Percentiles rank a stretch among this genome's conserved stretches.
phyloP scores from a whole-genome alignment of 35 echinoderm and acorn worm genomes.

The Ophioderma brevispina region DNA sequence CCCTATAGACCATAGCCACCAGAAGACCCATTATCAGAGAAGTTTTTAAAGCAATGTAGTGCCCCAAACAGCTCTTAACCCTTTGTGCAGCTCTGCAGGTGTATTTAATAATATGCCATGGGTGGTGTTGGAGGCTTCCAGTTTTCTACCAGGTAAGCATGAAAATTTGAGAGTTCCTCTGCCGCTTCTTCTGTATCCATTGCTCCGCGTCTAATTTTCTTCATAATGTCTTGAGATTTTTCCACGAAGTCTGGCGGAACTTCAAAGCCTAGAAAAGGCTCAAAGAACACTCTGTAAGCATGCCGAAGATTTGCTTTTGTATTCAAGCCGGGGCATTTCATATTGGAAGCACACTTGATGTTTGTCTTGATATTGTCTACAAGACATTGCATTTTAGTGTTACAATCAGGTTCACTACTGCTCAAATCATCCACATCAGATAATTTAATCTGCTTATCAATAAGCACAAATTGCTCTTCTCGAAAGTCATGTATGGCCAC shows the following conservation, averaged over 20 bases:
- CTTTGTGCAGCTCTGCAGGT: too few species aligned
- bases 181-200: constrained; percentile 62
- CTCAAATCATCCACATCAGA: constrained; percentile 86
- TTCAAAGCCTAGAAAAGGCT: constrained; percentile 52
- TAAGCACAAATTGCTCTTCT: constrained; percentile 88
- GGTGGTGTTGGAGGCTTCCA: background rate
- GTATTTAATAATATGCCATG: too few species aligned
- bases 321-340: constrained; percentile 76
- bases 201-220: constrained; percentile 13
- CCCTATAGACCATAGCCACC: too few species aligned
- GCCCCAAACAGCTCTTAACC: too few species aligned
- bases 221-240: constrained; percentile 29
- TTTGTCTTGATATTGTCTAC: constrained; percentile 12
- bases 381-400: constrained; percentile 71
- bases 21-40: too few species aligned
- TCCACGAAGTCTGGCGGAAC: constrained; percentile 36
- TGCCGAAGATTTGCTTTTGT: constrained; percentile 56
- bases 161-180: constrained; percentile 14
- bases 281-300: constrained; percentile 51
- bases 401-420: constrained; percentile 75
- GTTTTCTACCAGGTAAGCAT: background rate
- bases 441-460: constrained; percentile 68
- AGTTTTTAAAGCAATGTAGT: too few species aligned
- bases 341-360: constrained; percentile 64
- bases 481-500: constrained; percentile 71